Conservation (phyloP, 2,888 invertebrate species). For the Argynnis bischoffii region DNA sequence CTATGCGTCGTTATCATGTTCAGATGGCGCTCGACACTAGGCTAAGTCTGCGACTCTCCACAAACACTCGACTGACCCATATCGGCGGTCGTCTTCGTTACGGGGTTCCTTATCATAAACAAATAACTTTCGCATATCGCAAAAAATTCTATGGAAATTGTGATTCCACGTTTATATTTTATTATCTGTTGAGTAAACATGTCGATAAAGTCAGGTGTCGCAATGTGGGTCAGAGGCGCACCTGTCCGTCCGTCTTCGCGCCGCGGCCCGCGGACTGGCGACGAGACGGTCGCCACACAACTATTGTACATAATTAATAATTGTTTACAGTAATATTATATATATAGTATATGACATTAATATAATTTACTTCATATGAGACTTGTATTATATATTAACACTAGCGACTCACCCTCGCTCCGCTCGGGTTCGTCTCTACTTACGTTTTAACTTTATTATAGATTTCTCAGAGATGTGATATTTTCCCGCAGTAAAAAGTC, state of each 20-base stretch:
- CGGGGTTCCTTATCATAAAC: slow-evolving; percentile 35
- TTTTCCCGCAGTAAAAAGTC: no score
- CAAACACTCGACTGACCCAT: slow-evolving; percentile 23
- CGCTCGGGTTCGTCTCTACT: no score
- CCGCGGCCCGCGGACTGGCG: background rate
- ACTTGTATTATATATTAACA: no score
- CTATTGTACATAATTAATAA: no score
- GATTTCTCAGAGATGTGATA: no score
- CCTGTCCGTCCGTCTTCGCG: slow-evolving; percentile 44
- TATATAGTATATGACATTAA: no score
- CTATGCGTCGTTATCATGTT: no score
- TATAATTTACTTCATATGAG: no score
- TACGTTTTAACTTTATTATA: no score
- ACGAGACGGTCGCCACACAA: background rate
- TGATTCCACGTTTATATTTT: slow-evolving; percentile 40
- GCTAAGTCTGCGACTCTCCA: slow-evolving; percentile 7
- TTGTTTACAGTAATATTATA: no score
- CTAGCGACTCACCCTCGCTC: no score
- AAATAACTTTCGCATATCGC: slow-evolving; percentile 52
- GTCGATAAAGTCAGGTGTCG: slow-evolving; percentile 50
- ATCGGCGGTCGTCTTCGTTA: slow-evolving; percentile 2
- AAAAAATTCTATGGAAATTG: slow-evolving; percentile 48
- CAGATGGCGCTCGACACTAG: background rate
- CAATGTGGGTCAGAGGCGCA: slow-evolving; percentile 57
- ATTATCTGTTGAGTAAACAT: slow-evolving; percentile 53